Base-by-base conservation (phyloP, 2,797 vertebrate genomes). In the Eupleurogrammus muticus region DNA sequence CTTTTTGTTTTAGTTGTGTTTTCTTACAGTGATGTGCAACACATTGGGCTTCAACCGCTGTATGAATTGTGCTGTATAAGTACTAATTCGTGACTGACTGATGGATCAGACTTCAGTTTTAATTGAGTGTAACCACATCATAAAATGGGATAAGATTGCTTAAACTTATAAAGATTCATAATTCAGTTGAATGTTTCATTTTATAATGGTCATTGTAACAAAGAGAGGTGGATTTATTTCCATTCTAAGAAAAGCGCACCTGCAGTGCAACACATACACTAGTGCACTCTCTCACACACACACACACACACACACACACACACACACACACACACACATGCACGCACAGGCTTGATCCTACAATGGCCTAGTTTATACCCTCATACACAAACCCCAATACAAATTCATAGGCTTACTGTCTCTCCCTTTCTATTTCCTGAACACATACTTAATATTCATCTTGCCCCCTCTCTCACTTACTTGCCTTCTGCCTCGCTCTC, bases 321-420 rank as follows among this genome's bases (percentile, higher is more conserved):
- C 38, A 40, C 5, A 4, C 38, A 40, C 38, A 40, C 14, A 6
- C 14, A 50, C 35, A 58, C 28, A 60, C 47, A 36, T 24, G 50
- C 13, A 34, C 38, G 61, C 14, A 55, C 1, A 74, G 14, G 73
- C 77, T 17, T 75, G 71, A 84, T 86, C 78, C 79, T 60, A 73
- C 55, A 64, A 11, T 82, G 83, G 77, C 83, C 75, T 73, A 83
- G 73, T 89, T 89, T 83, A 84, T 84, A 82, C 62, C 55, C 40
- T 70, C 61, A 76, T 66, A 86, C 71, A 87, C 49, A 87, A 77
- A 82, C 62, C 50, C 35, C 55, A 79, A 80, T 74, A 79, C 63
- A 80, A 66, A 83, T 80, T 78, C 66, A 77, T 83, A 87, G 78
- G 53, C 65, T 77, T 69, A 67, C 50, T 61, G 38, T 79, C 67